phyloP scores from a whole-genome alignment of 1,140 invertebrate genomes.

The Micrasema longulum region DNA sequence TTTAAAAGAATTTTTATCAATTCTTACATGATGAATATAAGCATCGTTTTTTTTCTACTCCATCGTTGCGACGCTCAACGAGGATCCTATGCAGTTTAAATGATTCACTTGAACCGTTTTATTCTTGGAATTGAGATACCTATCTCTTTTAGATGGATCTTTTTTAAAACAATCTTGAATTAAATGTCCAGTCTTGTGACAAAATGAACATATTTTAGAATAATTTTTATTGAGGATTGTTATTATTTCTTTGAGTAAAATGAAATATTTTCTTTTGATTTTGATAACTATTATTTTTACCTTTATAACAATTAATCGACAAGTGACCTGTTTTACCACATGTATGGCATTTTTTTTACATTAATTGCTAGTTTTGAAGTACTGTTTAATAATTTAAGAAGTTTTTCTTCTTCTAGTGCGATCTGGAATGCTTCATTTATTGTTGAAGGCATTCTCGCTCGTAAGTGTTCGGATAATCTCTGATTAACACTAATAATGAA shows the following conservation, averaged over 20 bases:
- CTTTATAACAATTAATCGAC: neutral
- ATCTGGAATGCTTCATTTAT: neutral
- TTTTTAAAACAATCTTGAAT: slow-evolving; percentile 9
- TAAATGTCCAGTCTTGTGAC: neutral
- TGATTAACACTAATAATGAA: neutral
- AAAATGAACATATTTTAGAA: neutral
- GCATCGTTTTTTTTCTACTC: neutral
- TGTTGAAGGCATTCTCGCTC: neutral
- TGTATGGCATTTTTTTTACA: too few relatives aligned
- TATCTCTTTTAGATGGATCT: neutral
- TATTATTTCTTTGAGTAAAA: neutral
- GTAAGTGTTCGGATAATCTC: neutral
- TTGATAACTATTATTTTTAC: neutral
- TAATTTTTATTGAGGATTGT: neutral
- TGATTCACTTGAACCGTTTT: neutral
- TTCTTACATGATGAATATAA: neutral
- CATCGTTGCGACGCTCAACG: neutral
- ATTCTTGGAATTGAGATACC: neutral
- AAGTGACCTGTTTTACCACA: too few relatives aligned
- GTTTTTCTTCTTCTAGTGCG: neutral
- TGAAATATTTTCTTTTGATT: neutral
- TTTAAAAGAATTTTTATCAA: neutral
- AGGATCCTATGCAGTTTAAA: slow-evolving; percentile 1
- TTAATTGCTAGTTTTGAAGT: neutral
- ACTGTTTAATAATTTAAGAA: neutral